Evolutionary conservation across 1,140 invertebrate genomes (phyloP), one percentile per base, ranked within the genome.

Genomic region (Cherax quadricarinatus): DNA sequence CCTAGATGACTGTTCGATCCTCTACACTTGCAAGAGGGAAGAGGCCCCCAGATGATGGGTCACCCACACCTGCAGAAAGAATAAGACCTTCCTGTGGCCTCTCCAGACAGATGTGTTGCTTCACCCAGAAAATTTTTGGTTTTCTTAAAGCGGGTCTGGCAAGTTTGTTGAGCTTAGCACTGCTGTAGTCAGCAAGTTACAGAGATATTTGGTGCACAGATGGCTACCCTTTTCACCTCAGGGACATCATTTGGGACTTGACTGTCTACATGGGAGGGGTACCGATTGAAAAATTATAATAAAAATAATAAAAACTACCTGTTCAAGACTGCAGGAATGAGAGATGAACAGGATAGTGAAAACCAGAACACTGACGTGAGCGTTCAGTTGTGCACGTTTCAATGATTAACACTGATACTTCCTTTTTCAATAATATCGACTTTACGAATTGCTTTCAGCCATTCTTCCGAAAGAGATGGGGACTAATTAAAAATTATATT

Each of bases 191-290:
- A 66, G 62, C 60, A 80, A 30, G 60, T 80, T 21, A 70, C 30
- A 12, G 41, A 91, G 89, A 9, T 91, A 91, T 91, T 91, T 91
- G 84, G 84, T 91, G 89, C 89, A 91, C 81, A 91, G 89, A 91
- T 91, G 89, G 89, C 78, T 73, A 83, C 12, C 57, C 78, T 75
- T 57, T 70, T 86, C 85, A 86, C 84, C 89, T 91, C 89, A 91
- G 89, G 89, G 89, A 91, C 62, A 82, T 51, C 30, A 41, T 41
- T 41, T 41, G 30, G 30, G 30, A 41, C 62, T 48, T 62, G 16
- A 53, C 75, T 86, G 60, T 86, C 21, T 57, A 53, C 62, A 41
- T 51, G 83, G 78, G 75, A 57, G 89, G 30, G 89, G 66, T 83
- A 57, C 53, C 57, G 75, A 60, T n/a, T 66, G 14, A 66, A 66